Evolutionary conservation across 2,888 invertebrate genomes (phyloP), one percentile per base, ranked within the genome.

Genomic region (Furcula furcula): DNA sequence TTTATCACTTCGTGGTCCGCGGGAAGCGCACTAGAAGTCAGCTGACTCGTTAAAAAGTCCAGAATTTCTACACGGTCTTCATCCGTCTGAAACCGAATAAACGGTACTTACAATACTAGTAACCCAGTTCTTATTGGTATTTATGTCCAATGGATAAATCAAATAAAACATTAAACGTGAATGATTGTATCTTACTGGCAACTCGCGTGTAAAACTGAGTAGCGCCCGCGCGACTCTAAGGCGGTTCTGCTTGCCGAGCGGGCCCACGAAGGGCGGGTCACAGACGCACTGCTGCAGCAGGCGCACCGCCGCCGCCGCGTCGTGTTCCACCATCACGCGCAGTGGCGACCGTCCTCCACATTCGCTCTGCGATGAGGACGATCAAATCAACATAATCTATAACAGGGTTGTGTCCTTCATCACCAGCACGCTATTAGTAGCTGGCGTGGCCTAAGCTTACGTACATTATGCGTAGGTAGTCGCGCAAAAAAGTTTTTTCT

Each of bases 211-310:
- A 40, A 60, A 62, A 21, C 65, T 36, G 11, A 81, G 73, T 12
- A 85, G 59, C 0, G 80, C 76, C 16, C 83, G 71, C 2, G 85
- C 84, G 10, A 88, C 86, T 2, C 85, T 65, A 36, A 87, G 71
- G 0, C 83, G 70, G 60, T 89, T 89, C 58, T 87, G 87, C 51
- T 88, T 89, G 47, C 80, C 89, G 57, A 88, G 82, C 34, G 89
- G 88, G 18, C 87, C 88, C 29, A 73, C 82, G 68, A 89, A 89
- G 10, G 89, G 88, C 30, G 88, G 78, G 26, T 86, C 87, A 21
- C 82, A 77, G 40, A 80, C 72, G 55, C 86, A 75, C 66, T 88
- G 88, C 63, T 87, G 86, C 48, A 89, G 64, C 57, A 89, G 73
- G 19, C 87, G 76, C 35, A 76, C 66, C 14, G 78, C 73, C 16